phyloP scores from a whole-genome alignment of 2,113 vertebrate genomes.

The Blennius ocellaris region DNA sequence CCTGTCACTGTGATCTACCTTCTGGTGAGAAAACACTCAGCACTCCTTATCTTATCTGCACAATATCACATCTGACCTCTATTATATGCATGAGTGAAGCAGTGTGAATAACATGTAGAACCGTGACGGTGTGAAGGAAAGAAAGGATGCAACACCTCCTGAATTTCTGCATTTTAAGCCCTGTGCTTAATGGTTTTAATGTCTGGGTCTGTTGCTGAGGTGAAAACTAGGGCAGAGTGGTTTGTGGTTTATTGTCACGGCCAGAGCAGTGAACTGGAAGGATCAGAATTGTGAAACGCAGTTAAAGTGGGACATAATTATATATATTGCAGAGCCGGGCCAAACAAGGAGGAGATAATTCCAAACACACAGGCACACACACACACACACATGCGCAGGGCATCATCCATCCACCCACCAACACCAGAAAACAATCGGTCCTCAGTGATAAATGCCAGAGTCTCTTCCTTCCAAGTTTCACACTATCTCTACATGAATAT shows the following conservation, averaged over 20 bases:
- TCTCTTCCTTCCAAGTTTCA: slow-evolving; percentile 34
- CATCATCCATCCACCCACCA: slow-evolving; percentile 69
- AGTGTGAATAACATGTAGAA: too few species aligned
- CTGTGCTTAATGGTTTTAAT: too few species aligned
- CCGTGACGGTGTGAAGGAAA: too few species aligned
- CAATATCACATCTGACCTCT: too few species aligned
- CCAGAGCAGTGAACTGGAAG: slow-evolving; percentile 30
- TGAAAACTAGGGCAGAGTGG: not conserved
- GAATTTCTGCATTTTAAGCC: too few species aligned
- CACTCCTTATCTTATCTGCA: too few species aligned
- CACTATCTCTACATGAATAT: slow-evolving; percentile 18
- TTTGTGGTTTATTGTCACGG: slow-evolving; percentile 21
- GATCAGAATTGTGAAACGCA: slow-evolving; percentile 28
- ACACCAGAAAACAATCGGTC: slow-evolving; percentile 61
- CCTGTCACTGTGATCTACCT: too few species aligned
- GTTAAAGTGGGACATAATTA: slow-evolving; percentile 29
- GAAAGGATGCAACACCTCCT: too few species aligned
- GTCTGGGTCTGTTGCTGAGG: not conserved
- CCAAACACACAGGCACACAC: slow-evolving; percentile 12
- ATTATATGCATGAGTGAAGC: too few species aligned
- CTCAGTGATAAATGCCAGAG: slow-evolving; percentile 50
- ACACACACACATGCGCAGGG: slow-evolving; percentile 17
- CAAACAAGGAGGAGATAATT: slow-evolving; percentile 45
- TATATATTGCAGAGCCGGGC: slow-evolving; percentile 28
- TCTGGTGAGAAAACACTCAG: too few species aligned